Conservation (phyloP, 2,113 vertebrate genomes). For the Tamias sibiricus region DNA sequence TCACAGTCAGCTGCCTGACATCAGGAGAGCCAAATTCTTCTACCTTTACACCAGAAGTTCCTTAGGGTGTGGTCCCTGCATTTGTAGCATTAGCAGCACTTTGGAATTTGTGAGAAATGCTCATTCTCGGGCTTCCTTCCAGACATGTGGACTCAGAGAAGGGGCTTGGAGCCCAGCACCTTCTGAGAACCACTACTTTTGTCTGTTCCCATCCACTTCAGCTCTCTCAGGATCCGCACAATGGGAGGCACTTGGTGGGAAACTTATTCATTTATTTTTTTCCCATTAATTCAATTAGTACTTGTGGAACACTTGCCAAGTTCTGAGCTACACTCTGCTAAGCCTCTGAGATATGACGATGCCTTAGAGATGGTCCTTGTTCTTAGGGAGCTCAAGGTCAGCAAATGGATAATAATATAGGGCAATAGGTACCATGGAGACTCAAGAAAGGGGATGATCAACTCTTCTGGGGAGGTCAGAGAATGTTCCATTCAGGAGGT, state of each 20-base stretch:
- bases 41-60: neutral
- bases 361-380: neutral
- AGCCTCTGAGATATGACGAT: neutral
- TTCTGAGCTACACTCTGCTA: neutral
- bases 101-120: neutral
- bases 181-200: neutral
- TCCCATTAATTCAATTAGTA: neutral
- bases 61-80: neutral
- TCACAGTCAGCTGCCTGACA: neutral
- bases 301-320: neutral
- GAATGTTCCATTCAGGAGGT: neutral
- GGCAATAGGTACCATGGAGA: neutral
- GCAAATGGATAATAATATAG: neutral
- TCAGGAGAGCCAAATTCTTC: neutral
- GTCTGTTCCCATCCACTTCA: too few relatives aligned
- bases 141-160: neutral
- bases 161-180: neutral
- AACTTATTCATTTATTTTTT: neutral
- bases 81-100: neutral
- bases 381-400: neutral
- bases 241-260: neutral
- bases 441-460: neutral
- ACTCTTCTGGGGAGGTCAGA: neutral
- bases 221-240: neutral
- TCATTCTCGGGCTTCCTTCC: neutral